phyloP scores from a whole-genome alignment of 2,113 vertebrate species.

The Montifringilla adamsi region DNA sequence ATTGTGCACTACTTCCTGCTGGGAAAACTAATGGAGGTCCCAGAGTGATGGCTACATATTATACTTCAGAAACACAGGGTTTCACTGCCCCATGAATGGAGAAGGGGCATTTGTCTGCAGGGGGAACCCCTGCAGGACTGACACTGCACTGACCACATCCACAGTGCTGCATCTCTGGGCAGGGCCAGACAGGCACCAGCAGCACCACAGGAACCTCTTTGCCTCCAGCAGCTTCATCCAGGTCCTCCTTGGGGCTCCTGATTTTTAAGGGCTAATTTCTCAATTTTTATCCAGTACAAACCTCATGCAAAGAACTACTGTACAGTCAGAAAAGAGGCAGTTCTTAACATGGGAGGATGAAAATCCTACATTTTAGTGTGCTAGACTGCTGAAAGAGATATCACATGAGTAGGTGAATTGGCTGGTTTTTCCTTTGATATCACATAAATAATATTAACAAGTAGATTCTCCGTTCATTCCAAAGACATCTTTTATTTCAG shows the following conservation, averaged over 20 bases:
- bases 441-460: slow-evolving; percentile 26
- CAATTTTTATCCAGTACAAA: neutral
- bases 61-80: neutral
- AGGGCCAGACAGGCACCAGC: neutral
- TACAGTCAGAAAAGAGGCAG: neutral
- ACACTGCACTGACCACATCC: neutral
- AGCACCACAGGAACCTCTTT: neutral
- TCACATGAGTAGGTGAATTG: neutral
- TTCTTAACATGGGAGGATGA: neutral
- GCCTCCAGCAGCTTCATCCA: neutral
- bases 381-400: neutral
- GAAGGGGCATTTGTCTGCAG: neutral
- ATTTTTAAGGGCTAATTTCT: neutral
- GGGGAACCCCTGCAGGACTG: neutral
- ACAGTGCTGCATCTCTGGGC: fast-evolving
- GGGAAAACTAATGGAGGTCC: neutral
- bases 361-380: neutral
- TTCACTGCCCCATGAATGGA: neutral
- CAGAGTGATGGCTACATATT: neutral
- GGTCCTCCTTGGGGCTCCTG: neutral
- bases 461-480: neutral
- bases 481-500: slow-evolving; percentile 14
- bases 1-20: neutral
- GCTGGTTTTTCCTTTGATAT: neutral
- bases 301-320: neutral